phyloP scores from a whole-genome alignment of 1,140 invertebrate species.

The Zaprionus gabonicus region DNA sequence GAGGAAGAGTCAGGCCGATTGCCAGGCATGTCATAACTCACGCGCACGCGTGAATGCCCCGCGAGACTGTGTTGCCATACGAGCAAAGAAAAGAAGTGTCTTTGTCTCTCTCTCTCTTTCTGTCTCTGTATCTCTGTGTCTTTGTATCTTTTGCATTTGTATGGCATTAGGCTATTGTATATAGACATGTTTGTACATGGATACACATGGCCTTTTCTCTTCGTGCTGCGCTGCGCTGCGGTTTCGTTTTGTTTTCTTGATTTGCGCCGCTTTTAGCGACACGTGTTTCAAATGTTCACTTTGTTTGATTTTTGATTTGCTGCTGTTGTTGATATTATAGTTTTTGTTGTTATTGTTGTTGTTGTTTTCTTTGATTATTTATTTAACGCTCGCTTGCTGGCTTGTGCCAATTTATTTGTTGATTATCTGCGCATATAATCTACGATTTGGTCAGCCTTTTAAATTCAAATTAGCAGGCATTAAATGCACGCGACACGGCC shows the following conservation, averaged over 20 bases:
- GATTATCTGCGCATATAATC: conserved; percentile 77
- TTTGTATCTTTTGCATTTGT: conserved; percentile 54
- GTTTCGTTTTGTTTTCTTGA: conserved; percentile 52
- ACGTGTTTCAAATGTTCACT: conserved; percentile 78
- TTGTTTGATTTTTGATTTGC: conserved; percentile 51
- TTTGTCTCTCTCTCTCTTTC: conserved; percentile 9
- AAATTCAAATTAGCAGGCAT: conserved; percentile 79
- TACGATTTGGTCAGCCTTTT: conserved; percentile 74
- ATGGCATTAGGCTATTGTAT: conserved; percentile 32
- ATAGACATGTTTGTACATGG: background rate
- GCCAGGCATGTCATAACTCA: conserved; percentile 66
- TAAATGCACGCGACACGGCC: conserved; percentile 70
- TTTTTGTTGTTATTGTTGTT: conserved; percentile 6
- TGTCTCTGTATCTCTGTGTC: background rate
- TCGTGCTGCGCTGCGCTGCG: conserved; percentile 36
- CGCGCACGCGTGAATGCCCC: conserved; percentile 65
- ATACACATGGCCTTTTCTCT: conserved; percentile 59
- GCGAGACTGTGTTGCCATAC: conserved; percentile 50
- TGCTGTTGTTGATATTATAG: conserved; percentile 22
- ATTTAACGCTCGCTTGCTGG: conserved; percentile 44
- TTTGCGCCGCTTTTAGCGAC: conserved; percentile 62
- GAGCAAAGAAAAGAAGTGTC: conserved; percentile 41
- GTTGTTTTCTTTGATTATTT: conserved; percentile 21
- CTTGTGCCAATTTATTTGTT: conserved; percentile 78
- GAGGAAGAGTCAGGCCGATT: conserved; percentile 35